These are phyloP conservation scores for Tenthredo scrophulariae DNA, from an alignment of 2,888 invertebrate genomes.

Conservation along the genomic window DNA sequence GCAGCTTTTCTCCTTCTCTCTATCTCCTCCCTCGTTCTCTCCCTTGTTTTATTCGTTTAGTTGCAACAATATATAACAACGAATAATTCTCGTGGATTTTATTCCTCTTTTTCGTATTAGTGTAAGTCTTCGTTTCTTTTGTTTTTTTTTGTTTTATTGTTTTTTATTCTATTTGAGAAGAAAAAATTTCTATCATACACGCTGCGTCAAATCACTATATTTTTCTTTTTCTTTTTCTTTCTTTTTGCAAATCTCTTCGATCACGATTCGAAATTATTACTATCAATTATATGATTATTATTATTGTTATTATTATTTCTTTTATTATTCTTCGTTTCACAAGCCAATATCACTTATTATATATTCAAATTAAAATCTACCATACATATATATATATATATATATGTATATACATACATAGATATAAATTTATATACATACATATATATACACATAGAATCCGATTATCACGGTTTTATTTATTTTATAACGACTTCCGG, in stretches of 20 bases:
- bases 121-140: not conserved
- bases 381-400: constrained; percentile 1
- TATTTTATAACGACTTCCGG: constrained; percentile 22
- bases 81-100: not conserved
- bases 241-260: not conserved
- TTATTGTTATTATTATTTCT: not conserved
- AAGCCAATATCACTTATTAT: not conserved
- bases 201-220: not conserved
- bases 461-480: constrained; percentile 28
- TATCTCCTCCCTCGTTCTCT: not conserved
- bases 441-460: not conserved
- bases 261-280: not conserved
- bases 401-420: not conserved
- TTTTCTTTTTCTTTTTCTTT: not conserved
- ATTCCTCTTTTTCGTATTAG: not conserved
- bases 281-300: not conserved
- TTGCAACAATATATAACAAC: not conserved
- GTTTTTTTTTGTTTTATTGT: not conserved
- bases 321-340: not conserved
- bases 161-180: too few species aligned
- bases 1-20: not conserved
- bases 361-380: not conserved
- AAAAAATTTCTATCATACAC: not conserved
- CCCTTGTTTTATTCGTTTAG: not conserved
- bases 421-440: not conserved